These are phyloP conservation scores for Xenopus tropicalis DNA, from an alignment of 2,113 vertebrate species.

Conservation along the genomic window DNA sequence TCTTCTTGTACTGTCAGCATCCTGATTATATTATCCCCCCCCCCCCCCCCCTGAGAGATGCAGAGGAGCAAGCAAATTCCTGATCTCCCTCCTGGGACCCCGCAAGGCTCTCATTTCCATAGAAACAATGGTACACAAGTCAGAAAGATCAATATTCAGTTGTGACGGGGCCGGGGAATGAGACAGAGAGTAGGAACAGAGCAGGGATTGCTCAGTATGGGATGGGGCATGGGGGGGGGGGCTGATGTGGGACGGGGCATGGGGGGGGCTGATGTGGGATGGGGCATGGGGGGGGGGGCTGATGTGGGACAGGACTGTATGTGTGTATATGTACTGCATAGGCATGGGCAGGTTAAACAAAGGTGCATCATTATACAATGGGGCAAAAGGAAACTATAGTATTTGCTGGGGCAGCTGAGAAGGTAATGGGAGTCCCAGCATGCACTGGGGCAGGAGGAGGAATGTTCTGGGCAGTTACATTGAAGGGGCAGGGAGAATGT, in stretches of 20 bases:
- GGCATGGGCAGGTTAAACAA: too few species aligned
- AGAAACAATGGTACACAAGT: conserved; percentile 57
- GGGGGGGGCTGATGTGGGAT: not conserved
- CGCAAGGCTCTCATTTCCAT: conserved; percentile 56
- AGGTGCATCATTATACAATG: too few species aligned
- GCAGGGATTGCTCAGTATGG: not conserved
- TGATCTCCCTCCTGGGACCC: conserved; percentile 32
- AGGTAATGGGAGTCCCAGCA: too few species aligned
- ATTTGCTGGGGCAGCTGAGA: too few species aligned
- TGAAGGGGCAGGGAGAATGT: too few species aligned
- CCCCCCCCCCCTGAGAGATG: not conserved
- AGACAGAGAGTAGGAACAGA: not conserved
- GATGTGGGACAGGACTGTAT: too few species aligned
- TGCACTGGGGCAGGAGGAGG: too few species aligned
- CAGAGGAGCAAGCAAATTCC: conserved; percentile 18
- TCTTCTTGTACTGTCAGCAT: too few species aligned
- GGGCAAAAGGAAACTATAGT: too few species aligned
- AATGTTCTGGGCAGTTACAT: too few species aligned
- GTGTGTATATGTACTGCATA: too few species aligned
- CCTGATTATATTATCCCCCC: too few species aligned
- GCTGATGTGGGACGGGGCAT: conserved; percentile 6
- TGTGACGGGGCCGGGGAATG: conserved; percentile 17
- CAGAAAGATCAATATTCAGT: conserved; percentile 52
- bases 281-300: not conserved
- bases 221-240: not conserved